Evolutionary conservation across 2,888 invertebrate genomes (phyloP).

Genomic region (Synanthedon myopaeformis): DNA sequence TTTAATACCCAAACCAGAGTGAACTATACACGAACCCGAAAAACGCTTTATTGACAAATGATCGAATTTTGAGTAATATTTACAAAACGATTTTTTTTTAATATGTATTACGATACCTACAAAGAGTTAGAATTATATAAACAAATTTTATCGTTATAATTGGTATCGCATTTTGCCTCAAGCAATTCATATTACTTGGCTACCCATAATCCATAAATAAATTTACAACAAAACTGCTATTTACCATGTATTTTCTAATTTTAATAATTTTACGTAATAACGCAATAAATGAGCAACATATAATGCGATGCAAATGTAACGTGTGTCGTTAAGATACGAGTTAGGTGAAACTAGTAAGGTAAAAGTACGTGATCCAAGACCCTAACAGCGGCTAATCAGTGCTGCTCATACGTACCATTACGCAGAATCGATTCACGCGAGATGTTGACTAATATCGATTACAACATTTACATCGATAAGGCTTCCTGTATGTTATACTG

Average conservation of each 20-base stretch:
- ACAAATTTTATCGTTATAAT: not conserved
- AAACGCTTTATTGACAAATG: too few species aligned
- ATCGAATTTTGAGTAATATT: too few species aligned
- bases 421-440: conserved; percentile 46
- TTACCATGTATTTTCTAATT: conserved; percentile 45
- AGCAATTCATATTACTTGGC: not conserved
- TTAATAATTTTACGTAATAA: conserved; percentile 48
- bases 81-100: too few species aligned
- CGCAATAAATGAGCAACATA: conserved; percentile 40
- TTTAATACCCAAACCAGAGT: too few species aligned
- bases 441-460: conserved; percentile 53
- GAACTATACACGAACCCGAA: too few species aligned
- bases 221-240: conserved; percentile 35
- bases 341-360: conserved; percentile 23
- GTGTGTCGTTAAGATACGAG: conserved; percentile 27
- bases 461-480: conserved; percentile 47
- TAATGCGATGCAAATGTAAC: conserved; percentile 52
- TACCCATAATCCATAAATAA: conserved; percentile 10
- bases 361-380: conserved; percentile 35
- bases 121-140: not conserved
- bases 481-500: conserved; percentile 34
- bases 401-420: conserved; percentile 44
- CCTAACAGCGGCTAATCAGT: conserved; percentile 45
- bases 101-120: not conserved
- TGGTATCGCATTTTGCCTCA: not conserved